Conservation (phyloP, 2,797 vertebrate species). For the Acrossocheilus fasciatus region DNA sequence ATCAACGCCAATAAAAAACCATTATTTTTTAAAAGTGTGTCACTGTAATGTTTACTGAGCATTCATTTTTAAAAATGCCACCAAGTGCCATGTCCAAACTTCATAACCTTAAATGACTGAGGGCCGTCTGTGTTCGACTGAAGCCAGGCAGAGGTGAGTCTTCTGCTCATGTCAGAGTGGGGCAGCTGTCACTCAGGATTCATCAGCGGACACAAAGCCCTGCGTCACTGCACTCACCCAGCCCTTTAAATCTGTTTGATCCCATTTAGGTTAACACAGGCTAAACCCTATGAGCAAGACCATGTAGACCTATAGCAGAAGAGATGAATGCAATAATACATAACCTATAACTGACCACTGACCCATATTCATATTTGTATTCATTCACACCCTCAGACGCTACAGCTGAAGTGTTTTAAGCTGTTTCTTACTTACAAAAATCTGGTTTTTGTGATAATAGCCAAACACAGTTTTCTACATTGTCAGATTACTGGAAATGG, state of each 20-base stretch:
- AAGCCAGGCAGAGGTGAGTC: slow-evolving; percentile 49
- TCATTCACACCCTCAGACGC: not conserved
- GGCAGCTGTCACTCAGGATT: slow-evolving; percentile 71
- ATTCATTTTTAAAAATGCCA: not conserved
- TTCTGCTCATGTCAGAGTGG: slow-evolving; percentile 62
- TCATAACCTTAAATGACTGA: not conserved
- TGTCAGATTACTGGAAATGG: not conserved
- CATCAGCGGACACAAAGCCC: slow-evolving; percentile 74
- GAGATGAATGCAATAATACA: not conserved
- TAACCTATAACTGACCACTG: not conserved
- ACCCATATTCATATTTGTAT: not conserved
- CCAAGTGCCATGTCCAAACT: not conserved
- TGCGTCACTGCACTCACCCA: slow-evolving; percentile 74
- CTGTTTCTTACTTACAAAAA: not conserved
- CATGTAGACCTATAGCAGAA: not conserved
- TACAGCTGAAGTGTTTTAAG: not conserved
- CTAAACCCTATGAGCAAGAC: slow-evolving; percentile 59
- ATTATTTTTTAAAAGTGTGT: not conserved
- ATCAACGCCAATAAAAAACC: not conserved
- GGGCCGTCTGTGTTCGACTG: slow-evolving; percentile 12
- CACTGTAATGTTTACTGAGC: not conserved
- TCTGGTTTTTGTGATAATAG: not conserved
- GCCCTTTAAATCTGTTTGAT: slow-evolving; percentile 83
- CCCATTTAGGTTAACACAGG: slow-evolving; percentile 75
- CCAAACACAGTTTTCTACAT: not conserved